A percentile compares a stretch with the other conserved stretches of the same genome.
Evolutionary conservation across 2,113 vertebrate genomes (phyloP).

Genomic region (Tamias sibiricus): DNA sequence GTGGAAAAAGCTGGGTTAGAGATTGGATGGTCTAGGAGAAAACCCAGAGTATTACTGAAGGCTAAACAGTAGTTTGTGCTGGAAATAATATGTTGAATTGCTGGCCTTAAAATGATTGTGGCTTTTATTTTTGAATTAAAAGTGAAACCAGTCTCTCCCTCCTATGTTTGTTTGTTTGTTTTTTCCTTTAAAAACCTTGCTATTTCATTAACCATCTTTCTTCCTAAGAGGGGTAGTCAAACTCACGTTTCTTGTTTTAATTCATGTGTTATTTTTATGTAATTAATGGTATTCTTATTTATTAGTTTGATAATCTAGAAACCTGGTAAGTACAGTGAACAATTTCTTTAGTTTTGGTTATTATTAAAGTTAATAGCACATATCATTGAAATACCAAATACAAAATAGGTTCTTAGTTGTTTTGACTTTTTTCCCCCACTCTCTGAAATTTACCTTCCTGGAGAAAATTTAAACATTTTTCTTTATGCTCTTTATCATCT

Average conservation of each 20-base stretch:
- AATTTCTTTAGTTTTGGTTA: neutral
- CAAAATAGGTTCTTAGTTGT: neutral
- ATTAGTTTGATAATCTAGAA: conserved; percentile 39
- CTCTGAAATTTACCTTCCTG: conserved; percentile 37
- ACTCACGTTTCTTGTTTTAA: conserved; percentile 30
- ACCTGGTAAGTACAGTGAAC: conserved; percentile 69
- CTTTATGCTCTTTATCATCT: neutral
- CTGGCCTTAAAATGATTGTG: neutral
- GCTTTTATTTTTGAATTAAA: neutral
- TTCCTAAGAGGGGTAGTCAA: neutral
- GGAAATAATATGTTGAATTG: neutral
- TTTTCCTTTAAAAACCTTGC: neutral
- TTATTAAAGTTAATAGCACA: conserved; percentile 1
- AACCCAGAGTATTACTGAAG: neutral
- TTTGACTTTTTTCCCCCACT: neutral
- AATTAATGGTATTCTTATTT: neutral
- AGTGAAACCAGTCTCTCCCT: neutral
- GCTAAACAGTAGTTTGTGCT: neutral
- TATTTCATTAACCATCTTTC: neutral
- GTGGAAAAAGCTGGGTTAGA: neutral
- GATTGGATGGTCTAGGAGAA: neutral
- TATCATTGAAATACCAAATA: neutral
- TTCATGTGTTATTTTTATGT: conserved; percentile 29
- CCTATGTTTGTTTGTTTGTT: neutral
- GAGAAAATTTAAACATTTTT: conserved; percentile 52